Conservation (phyloP, 2,113 vertebrate species). For the Carassius carassius region DNA sequence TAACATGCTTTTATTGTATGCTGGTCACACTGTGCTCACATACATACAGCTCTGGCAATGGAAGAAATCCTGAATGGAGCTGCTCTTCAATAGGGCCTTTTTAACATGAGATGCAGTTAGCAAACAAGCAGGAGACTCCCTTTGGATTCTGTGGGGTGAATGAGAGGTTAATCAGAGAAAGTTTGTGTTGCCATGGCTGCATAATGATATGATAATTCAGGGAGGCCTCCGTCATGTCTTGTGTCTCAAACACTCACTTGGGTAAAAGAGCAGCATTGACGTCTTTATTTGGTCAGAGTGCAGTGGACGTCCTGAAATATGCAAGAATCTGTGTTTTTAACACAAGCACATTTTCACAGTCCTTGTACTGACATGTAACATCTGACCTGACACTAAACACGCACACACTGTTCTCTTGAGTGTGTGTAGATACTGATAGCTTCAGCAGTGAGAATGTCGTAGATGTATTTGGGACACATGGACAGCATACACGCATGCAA, state of each 20-base stretch:
- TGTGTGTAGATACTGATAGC: slow-evolving; percentile 20
- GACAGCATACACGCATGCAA: not conserved
- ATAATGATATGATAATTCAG: slow-evolving; percentile 64
- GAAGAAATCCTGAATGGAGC: slow-evolving; percentile 27
- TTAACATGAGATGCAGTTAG: slow-evolving; percentile 34
- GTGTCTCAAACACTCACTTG: slow-evolving; percentile 65
- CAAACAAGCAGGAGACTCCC: slow-evolving; percentile 12
- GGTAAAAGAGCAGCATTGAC: not conserved
- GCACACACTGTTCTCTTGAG: not conserved
- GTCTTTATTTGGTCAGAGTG: slow-evolving; percentile 15
- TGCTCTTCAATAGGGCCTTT: slow-evolving; percentile 25
- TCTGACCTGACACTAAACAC: slow-evolving; percentile 15
- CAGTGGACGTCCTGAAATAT: not conserved
- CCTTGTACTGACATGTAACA: slow-evolving; percentile 9
- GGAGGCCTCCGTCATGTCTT: slow-evolving; percentile 35
- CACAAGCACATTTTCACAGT: not conserved
- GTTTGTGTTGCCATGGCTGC: slow-evolving; percentile 83
- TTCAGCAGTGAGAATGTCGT: slow-evolving; percentile 11
- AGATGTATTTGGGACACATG: slow-evolving; percentile 35
- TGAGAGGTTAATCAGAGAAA: slow-evolving; percentile 37
- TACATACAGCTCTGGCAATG: not conserved
- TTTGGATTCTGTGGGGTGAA: not conserved
- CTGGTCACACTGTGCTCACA: slow-evolving; percentile 11
- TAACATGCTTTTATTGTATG: slow-evolving; percentile 20
- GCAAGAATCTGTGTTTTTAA: slow-evolving; percentile 30